Evolutionary conservation across 2,797 vertebrate species (phyloP), one percentile per base, ranked within the genome.

Genomic region (Rhadinocentrus ornatus): DNA sequence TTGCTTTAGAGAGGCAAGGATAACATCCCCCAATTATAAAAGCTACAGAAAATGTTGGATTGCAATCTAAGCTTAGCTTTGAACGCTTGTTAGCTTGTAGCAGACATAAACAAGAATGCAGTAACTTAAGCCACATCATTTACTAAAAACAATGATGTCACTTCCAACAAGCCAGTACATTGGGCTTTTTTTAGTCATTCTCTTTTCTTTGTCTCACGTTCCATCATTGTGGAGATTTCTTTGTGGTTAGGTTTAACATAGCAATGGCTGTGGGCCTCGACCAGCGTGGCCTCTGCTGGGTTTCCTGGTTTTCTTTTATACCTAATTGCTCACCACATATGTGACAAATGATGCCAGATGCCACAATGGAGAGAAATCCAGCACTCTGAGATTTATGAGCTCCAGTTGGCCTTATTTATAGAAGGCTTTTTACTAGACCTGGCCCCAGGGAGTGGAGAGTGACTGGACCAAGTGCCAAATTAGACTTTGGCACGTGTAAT

Each of bases 261-360:
- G 88, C 75, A 71, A 62, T 72, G 81, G 69, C 83, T 87, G 81
- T 87, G 91, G 92, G 86, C 90, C 89, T 72, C 56, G 56, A 67
- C 62, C 72, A 68, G 62, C 41, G 53, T 3, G 26, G 81, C 85
- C 79, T 87, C 62, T 53, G 76, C 74, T 68, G 83, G 86, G 86
- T 88, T 90, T 89, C 88, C 85, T 90, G 89, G 76, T 86, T 87
- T 91, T 84, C 83, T 88, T 91, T 89, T 84, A 82, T 86, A 88
- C 88, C 90, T 91, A 93, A 93, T 93, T 89, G 88, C 87, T 81
- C 86, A 85, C 88, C 90, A 71, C 91, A 92, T 81, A 90, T 89
- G 90, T 90, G 91, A 93, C 89, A 91, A 92, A 93, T 90, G 85
- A 92, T 62, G 87, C 90, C 90, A 92, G 89, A 90, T 93, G 88